Evolutionary conservation across 1,140 invertebrate species (phyloP), one percentile per base, ranked within the genome.

Genomic region (Lepidurus couesii): DNA sequence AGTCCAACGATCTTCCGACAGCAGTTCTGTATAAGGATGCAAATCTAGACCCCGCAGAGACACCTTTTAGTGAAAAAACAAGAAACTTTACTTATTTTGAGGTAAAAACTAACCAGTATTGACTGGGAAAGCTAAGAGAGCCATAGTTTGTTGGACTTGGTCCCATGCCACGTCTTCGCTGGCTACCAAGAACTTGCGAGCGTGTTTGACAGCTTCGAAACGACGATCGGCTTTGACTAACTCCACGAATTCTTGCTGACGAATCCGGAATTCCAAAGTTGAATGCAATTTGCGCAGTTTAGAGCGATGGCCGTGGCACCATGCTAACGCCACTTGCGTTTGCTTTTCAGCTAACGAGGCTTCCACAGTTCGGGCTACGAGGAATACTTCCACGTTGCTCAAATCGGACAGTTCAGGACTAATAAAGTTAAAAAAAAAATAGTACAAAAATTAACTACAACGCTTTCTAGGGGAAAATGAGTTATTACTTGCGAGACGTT

Each of bases 221-320:
- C 95, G 88, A 79, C 91, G 88, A 84, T 97, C 94, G 16, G 89
- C 87, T 81, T 94, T 90, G n/a, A 99, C 91, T 24, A 98, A 84
- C 86, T 99, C 97, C 75, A 99, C 92, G 84, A 98, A 98, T 85
- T 98, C 97, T 86, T 95, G 94, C 82, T 97, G 91, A 42, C 96
- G 89, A 78, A 98, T 88, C 85, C 96, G 96, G 84, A 98, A 98
- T 84, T 95, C 93, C 89, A 95, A 92, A 42, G 89, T 93, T 26
- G 92, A 94, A 82, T 95, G 94, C 77, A 97, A 89, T 87, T 98
- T 98, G 73, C 96, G 88, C 74, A 98, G 88, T 84, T 98, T 98
- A 5, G 95, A 97, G 84, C 95, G 93, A 87, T 99, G 98, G 83
- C 99, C 97, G 83, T 95, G 92, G 84, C 97, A 98, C 97, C 97